phyloP scores from a whole-genome alignment of 2,113 vertebrate genomes.

The Oplegnathus fasciatus region DNA sequence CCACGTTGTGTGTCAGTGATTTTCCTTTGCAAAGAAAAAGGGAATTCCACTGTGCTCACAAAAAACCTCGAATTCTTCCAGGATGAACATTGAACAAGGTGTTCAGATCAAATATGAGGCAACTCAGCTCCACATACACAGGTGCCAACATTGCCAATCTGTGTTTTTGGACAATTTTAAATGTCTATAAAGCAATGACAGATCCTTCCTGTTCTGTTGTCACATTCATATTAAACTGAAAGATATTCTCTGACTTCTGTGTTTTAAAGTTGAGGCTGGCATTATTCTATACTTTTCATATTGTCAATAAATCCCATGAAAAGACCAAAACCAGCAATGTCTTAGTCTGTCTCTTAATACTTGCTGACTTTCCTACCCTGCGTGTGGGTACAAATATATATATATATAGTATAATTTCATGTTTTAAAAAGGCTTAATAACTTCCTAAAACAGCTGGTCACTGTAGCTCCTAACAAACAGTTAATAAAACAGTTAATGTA shows the following conservation, averaged over 20 bases:
- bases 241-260: neutral
- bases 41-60: neutral
- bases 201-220: neutral
- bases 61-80: neutral
- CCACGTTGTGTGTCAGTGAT: neutral
- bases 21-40: conserved; percentile 7
- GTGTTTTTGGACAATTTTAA: neutral
- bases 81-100: no score
- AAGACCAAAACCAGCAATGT: neutral
- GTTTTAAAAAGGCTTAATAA: neutral
- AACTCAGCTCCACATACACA: neutral
- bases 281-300: neutral
- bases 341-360: neutral
- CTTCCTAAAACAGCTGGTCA: neutral
- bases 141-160: no score
- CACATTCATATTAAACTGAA: neutral
- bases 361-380: neutral
- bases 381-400: neutral
- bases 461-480: no score
- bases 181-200: neutral
- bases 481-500: no score
- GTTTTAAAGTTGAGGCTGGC: neutral
- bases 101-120: neutral
- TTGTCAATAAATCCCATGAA: neutral
- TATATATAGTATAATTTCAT: no score